Conservation (phyloP, 2,113 vertebrate genomes). For the Paedocypris sp. region DNA sequence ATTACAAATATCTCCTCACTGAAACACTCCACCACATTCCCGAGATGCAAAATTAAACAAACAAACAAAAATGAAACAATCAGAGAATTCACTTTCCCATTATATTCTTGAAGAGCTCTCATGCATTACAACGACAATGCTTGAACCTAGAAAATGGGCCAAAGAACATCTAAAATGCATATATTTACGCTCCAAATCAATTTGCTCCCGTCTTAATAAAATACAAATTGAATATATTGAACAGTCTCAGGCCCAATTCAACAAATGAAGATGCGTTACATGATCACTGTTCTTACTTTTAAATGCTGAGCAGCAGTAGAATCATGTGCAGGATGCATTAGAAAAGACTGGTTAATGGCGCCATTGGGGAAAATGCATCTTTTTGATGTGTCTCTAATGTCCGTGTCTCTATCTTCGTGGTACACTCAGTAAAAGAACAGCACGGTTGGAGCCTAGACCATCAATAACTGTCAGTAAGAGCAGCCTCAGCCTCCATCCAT, state of each 20-base stretch:
- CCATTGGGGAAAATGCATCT: slow-evolving; percentile 5
- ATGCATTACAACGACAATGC: background rate
- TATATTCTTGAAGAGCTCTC: no score
- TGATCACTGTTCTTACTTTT: background rate
- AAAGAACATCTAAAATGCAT: no score
- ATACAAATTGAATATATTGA: slow-evolving; percentile 11
- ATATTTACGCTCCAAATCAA: no score
- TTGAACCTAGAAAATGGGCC: no score
- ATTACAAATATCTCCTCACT: background rate
- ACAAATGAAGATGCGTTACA: background rate
- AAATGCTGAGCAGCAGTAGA: slow-evolving; percentile 2
- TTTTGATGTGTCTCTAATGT: slow-evolving; percentile 3
- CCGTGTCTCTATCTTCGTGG: background rate
- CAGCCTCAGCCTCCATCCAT: slow-evolving; percentile 8
- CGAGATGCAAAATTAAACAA: slow-evolving; percentile 5
- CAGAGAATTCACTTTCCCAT: no score
- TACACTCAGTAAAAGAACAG: background rate
- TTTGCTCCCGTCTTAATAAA: background rate
- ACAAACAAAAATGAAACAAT: slow-evolving; percentile 14
- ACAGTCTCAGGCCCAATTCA: background rate
- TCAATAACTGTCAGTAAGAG: slow-evolving; percentile 19
- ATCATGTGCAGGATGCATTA: slow-evolving; percentile 6
- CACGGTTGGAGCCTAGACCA: background rate
- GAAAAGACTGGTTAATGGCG: background rate
- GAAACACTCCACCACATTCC: background rate